Evolutionary conservation across 2,888 invertebrate species (phyloP).

Genomic region (Cerastoderma edule): DNA sequence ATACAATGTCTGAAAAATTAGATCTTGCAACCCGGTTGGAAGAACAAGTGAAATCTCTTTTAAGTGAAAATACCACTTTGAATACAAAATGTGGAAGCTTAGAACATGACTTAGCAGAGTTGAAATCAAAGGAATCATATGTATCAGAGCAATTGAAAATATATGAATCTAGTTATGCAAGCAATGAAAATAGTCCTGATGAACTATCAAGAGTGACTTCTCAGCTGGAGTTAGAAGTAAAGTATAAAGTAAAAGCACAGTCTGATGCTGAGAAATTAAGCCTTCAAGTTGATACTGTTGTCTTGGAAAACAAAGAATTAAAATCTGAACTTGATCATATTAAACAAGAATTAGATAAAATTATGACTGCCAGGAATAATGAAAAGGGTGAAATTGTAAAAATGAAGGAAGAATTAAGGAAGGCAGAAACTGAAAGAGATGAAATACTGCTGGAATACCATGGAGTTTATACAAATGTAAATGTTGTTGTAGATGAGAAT

Average conservation of each 20-base stretch:
- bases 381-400: constrained; percentile 19
- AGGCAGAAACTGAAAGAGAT: constrained; percentile 26
- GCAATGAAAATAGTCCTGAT: constrained; percentile 9
- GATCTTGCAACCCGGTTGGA: constrained; percentile 37
- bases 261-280: constrained; percentile 37
- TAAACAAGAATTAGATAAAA: constrained; percentile 30
- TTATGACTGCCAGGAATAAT: constrained; percentile 18
- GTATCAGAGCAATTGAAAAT: constrained; percentile 48
- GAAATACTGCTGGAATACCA: constrained; percentile 34
- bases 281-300: constrained; percentile 3
- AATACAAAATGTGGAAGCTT: constrained; percentile 42
- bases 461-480: constrained; percentile 37
- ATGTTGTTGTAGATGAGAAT: constrained; percentile 27
- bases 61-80: constrained; percentile 36
- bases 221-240: constrained; percentile 52
- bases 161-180: constrained; percentile 30
- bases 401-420: constrained; percentile 28
- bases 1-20: constrained; percentile 33
- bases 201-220: constrained; percentile 40
- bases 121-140: constrained; percentile 38
- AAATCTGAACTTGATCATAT: constrained; percentile 25
- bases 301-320: constrained; percentile 34
- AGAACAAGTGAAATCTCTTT: constrained; percentile 35
- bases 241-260: constrained; percentile 51
- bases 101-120: constrained; percentile 41